phyloP scores from a whole-genome alignment of 2,113 vertebrate species.

The Panthera uncia region DNA sequence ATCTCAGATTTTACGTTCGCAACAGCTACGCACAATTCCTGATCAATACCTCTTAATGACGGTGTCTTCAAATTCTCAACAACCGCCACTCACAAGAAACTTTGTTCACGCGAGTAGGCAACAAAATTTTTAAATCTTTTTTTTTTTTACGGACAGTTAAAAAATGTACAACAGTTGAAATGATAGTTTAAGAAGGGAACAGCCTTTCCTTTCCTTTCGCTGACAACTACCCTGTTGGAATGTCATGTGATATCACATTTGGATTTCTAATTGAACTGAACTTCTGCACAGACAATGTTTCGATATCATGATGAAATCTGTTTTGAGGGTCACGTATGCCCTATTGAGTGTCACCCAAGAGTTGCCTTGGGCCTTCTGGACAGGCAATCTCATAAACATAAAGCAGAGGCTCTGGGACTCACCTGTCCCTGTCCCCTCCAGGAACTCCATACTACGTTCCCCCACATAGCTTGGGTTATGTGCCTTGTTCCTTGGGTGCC shows the following conservation, averaged over 20 bases:
- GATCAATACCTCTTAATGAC: slow-evolving; percentile 58
- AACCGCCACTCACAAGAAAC: slow-evolving; percentile 44
- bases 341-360: background rate
- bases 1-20: slow-evolving; percentile 12
- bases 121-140: slow-evolving; percentile 67
- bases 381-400: background rate
- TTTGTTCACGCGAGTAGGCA: slow-evolving; percentile 48
- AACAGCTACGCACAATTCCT: background rate
- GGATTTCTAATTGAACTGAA: slow-evolving; percentile 59
- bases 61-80: slow-evolving; percentile 41
- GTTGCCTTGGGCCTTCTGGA: background rate
- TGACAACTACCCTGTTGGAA: slow-evolving; percentile 40
- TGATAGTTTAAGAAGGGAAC: slow-evolving; percentile 50
- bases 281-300: slow-evolving; percentile 33
- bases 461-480: no score
- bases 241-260: slow-evolving; percentile 30
- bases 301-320: background rate
- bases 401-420: background rate
- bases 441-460: background rate
- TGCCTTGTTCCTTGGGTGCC: background rate
- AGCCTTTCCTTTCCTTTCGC: slow-evolving; percentile 45
- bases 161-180: slow-evolving; percentile 49
- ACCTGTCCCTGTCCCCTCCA: background rate
- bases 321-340: background rate
- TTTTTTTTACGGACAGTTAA: slow-evolving; percentile 57